A percentile compares a stretch with the other conserved stretches of the same genome.
phyloP scores from a whole-genome alignment of 2,888 invertebrate species.

The Panopea generosa region DNA sequence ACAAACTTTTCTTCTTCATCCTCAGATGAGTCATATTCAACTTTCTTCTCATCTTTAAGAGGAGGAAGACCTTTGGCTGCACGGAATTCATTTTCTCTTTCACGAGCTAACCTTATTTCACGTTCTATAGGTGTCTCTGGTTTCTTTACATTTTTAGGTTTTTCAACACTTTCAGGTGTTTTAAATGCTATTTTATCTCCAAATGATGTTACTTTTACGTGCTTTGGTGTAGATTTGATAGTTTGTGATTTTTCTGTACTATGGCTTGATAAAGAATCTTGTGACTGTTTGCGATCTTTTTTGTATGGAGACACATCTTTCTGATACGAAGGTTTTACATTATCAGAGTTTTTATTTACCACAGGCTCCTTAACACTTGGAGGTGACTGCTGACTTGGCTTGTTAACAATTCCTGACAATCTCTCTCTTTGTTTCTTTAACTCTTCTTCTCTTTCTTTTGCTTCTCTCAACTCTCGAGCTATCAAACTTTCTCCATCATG shows the following conservation, averaged over 20 bases:
- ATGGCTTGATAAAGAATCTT: conserved; percentile 71
- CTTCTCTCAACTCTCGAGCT: conserved; percentile 86
- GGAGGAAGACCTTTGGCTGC: conserved; percentile 80
- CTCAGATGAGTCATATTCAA: conserved; percentile 22
- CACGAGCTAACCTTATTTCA: conserved; percentile 86
- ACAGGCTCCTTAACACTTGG: conserved; percentile 24
- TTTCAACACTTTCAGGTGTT: conserved; percentile 29
- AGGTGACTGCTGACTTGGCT: conserved; percentile 5
- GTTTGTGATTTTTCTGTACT: conserved; percentile 61
- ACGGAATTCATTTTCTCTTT: conserved; percentile 86
- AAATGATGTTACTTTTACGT: conserved; percentile 33
- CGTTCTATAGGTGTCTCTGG: conserved; percentile 87
- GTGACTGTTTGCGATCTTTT: conserved; percentile 62
- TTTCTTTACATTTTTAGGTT: conserved; percentile 44
- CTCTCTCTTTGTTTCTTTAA: conserved; percentile 75
- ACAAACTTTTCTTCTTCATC: conserved; percentile 27
- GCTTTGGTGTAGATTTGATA: conserved; percentile 17
- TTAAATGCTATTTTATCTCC: conserved; percentile 32
- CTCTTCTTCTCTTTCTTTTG: conserved; percentile 86
- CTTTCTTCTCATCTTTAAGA: conserved; percentile 57
- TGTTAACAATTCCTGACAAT: conserved; percentile 2
- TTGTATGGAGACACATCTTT: conserved; percentile 72
- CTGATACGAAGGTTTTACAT: conserved; percentile 64
- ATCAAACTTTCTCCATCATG: conserved; percentile 84
- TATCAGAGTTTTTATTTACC: conserved; percentile 7